A percentile compares a stretch with the other conserved stretches of the same genome.
phyloP scores from a whole-genome alignment of 2,113 vertebrate genomes.

The Nibea albiflora region DNA sequence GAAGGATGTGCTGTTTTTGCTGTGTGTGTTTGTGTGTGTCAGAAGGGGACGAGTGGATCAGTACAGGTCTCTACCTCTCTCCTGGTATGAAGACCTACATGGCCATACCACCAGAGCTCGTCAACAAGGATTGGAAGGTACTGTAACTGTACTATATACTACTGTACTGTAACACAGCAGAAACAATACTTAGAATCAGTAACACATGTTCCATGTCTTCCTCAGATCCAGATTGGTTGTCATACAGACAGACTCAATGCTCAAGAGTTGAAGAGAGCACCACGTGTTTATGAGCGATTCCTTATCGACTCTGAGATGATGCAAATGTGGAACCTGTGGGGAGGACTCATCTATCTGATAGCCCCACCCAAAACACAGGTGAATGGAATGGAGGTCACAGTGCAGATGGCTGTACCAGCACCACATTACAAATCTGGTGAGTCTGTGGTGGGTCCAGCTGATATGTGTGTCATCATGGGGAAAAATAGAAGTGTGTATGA shows the following conservation, averaged over 20 bases:
- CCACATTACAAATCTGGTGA: conserved; percentile 85
- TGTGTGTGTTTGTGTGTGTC: not conserved
- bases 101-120: conserved; percentile 69
- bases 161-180: too few species aligned
- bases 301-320: conserved; percentile 63
- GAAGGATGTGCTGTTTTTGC: too few species aligned
- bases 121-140: conserved; percentile 82
- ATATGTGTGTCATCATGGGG: too few species aligned
- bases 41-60: conserved; percentile 82
- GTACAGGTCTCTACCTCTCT: conserved; percentile 85
- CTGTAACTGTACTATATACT: too few species aligned
- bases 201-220: not conserved
- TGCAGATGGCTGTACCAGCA: conserved; percentile 76
- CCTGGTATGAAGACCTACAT: conserved; percentile 82
- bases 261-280: conserved; percentile 66
- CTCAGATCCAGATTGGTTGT: conserved; percentile 84
- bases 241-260: conserved; percentile 79
- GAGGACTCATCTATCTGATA: conserved; percentile 82
- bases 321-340: conserved; percentile 81
- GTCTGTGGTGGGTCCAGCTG: not conserved
- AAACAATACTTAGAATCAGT: not conserved
- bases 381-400: conserved; percentile 50
- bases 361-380: conserved; percentile 73
- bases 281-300: conserved; percentile 71
- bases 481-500: too few species aligned